Evolutionary conservation across 2,888 invertebrate genomes (phyloP).

Genomic region (Caenorhabditis angaria): DNA sequence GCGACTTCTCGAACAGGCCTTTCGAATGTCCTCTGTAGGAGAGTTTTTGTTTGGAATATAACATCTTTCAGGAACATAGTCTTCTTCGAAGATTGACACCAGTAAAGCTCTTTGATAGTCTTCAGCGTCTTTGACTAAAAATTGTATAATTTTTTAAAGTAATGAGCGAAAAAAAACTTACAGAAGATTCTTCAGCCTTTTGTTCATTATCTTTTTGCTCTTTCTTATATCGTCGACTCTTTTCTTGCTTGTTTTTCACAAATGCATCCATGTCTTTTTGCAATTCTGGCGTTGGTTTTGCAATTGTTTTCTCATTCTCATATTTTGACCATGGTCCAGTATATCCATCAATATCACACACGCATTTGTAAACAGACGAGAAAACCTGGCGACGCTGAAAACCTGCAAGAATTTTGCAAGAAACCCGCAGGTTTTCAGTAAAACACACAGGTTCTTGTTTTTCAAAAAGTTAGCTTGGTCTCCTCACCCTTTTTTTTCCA

Average conservation of each 20-base stretch:
- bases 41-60: slow-evolving; percentile 63
- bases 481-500: slow-evolving; percentile 71
- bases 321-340: slow-evolving; percentile 95
- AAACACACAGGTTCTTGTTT: slow-evolving; percentile 94
- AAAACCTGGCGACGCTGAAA: too few relatives aligned
- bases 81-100: slow-evolving; percentile 87
- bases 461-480: slow-evolving; percentile 81
- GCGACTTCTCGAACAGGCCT: slow-evolving; percentile 89
- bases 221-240: slow-evolving; percentile 89
- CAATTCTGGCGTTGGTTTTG: slow-evolving; percentile 91
- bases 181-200: slow-evolving; percentile 63
- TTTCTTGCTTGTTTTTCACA: slow-evolving; percentile 89
- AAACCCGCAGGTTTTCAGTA: too few relatives aligned
- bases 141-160: background rate
- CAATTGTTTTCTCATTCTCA: slow-evolving; percentile 86
- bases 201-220: slow-evolving; percentile 96
- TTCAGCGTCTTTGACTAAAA: slow-evolving; percentile 85
- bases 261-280: slow-evolving; percentile 92
- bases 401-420: too few relatives aligned
- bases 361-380: too few relatives aligned
- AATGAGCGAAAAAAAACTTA: too few relatives aligned
- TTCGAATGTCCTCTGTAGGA: slow-evolving; percentile 87
- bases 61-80: slow-evolving; percentile 83
- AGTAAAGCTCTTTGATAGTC: slow-evolving; percentile 96
- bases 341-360: slow-evolving; percentile 90